phyloP scores from a whole-genome alignment of 2,797 vertebrate species.

The Clarias pachynema region DNA sequence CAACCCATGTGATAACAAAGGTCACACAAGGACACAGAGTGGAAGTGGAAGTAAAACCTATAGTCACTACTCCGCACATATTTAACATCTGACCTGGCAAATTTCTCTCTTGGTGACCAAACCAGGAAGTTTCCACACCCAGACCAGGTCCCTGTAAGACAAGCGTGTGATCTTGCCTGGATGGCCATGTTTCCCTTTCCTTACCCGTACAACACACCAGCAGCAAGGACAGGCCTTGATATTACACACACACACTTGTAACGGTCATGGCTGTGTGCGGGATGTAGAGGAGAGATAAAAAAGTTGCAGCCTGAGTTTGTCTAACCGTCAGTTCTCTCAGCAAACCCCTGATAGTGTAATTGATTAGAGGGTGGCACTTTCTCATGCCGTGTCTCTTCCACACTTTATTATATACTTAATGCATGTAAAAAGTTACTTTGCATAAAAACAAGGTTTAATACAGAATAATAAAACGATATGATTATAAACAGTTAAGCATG shows the following conservation, averaged over 20 bases:
- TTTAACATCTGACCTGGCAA: background rate
- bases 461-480: background rate
- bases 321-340: conserved; percentile 21
- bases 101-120: background rate
- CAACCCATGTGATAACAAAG: background rate
- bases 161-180: background rate
- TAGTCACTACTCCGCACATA: background rate
- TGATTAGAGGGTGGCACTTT: background rate
- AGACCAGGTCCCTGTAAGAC: background rate
- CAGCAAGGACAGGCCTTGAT: conserved; percentile 35
- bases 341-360: background rate
- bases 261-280: conserved; percentile 20
- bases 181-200: background rate
- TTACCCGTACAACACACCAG: conserved; percentile 4
- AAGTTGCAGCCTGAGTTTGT: conserved; percentile 11
- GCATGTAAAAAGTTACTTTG: background rate
- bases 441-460: background rate
- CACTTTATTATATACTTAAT: background rate
- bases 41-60: background rate
- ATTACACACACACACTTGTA: conserved; percentile 18
- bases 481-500: background rate
- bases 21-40: background rate
- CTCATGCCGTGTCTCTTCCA: background rate
- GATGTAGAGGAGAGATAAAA: conserved; percentile 48
- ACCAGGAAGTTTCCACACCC: background rate